Evolutionary conservation across 2,888 invertebrate genomes (phyloP).

Genomic region (Charanyca ferruginea): DNA sequence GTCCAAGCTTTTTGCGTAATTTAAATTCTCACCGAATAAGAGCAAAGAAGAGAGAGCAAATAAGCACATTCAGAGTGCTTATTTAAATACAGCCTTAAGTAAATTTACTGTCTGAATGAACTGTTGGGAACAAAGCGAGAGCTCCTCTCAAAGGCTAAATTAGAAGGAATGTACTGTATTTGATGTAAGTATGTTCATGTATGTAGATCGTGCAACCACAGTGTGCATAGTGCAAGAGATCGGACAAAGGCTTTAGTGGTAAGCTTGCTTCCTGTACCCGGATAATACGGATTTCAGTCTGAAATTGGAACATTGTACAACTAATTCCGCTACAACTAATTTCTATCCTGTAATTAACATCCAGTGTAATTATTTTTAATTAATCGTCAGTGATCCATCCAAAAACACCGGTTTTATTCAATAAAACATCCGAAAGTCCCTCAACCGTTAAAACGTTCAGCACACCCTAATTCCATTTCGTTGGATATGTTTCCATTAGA

Average conservation of each 20-base stretch:
- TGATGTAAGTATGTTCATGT: constrained; percentile 31
- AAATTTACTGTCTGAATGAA: constrained; percentile 46
- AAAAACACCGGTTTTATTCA: constrained; percentile 25
- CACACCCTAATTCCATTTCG: constrained; percentile 55
- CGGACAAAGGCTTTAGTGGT: constrained; percentile 57
- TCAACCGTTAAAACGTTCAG: constrained; percentile 47
- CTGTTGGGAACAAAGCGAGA: constrained; percentile 36
- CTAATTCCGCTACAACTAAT: constrained; percentile 31
- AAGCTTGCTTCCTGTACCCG: constrained; percentile 40
- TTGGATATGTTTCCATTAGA: constrained; percentile 59
- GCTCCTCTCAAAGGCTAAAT: constrained; percentile 46
- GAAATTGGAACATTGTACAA: constrained; percentile 46
- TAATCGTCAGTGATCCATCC: constrained; percentile 17
- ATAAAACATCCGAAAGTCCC: constrained; percentile 25
- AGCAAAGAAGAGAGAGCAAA: constrained; percentile 46
- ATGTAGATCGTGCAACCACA: constrained; percentile 36
- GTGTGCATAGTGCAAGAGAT: constrained; percentile 41
- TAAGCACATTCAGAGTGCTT: constrained; percentile 55
- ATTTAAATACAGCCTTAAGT: constrained; percentile 57
- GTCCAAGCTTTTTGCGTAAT: constrained; percentile 60
- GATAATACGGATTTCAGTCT: constrained; percentile 40
- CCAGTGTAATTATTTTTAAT: constrained; percentile 22
- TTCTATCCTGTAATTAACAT: constrained; percentile 17
- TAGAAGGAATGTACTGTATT: constrained; percentile 41
- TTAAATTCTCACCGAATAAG: constrained; percentile 60